A percentile compares a stretch with the other conserved stretches of the same genome.
Evolutionary conservation across 1,140 invertebrate genomes (phyloP).

Genomic region (Asbolus verrucosus): DNA sequence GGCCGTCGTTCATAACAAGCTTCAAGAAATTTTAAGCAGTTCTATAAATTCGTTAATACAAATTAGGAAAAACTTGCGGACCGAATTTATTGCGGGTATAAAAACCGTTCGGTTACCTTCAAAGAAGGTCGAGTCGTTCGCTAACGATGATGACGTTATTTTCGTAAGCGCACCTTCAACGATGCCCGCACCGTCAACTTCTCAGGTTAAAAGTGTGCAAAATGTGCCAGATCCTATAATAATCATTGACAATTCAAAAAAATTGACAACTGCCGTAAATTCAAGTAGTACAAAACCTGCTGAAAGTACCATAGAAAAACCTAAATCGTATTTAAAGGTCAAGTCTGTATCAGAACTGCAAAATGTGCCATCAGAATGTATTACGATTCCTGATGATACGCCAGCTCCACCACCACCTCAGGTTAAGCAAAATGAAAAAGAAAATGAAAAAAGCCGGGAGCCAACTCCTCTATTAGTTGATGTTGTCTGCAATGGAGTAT

Average conservation of each 20-base stretch:
- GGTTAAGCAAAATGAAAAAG: not conserved
- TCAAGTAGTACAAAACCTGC: not conserved
- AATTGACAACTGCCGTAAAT: not conserved
- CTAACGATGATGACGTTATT: constrained; percentile 60
- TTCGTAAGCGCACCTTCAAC: constrained; percentile 51
- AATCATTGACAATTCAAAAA: constrained; percentile 6
- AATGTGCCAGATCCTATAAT: not conserved
- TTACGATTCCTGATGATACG: constrained; percentile 60
- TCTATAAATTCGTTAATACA: constrained; percentile 62
- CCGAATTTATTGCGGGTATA: constrained; percentile 60
- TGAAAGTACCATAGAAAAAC: not conserved
- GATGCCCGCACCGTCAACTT: constrained; percentile 9
- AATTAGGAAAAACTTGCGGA: constrained; percentile 60
- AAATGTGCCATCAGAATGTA: constrained; percentile 58
- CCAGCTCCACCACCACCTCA: not conserved
- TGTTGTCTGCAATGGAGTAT: not conserved
- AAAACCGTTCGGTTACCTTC: constrained; percentile 56
- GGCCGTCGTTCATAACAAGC: constrained; percentile 60
- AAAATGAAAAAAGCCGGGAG: not conserved
- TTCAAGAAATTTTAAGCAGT: constrained; percentile 61
- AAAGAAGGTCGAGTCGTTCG: constrained; percentile 15
- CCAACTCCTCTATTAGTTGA: not conserved
- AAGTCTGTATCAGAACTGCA: constrained; percentile 56
- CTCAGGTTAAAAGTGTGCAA: not conserved
- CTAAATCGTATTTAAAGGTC: constrained; percentile 52